phyloP scores from a whole-genome alignment of 2,888 invertebrate genomes.

The Nomada lathburiana region DNA sequence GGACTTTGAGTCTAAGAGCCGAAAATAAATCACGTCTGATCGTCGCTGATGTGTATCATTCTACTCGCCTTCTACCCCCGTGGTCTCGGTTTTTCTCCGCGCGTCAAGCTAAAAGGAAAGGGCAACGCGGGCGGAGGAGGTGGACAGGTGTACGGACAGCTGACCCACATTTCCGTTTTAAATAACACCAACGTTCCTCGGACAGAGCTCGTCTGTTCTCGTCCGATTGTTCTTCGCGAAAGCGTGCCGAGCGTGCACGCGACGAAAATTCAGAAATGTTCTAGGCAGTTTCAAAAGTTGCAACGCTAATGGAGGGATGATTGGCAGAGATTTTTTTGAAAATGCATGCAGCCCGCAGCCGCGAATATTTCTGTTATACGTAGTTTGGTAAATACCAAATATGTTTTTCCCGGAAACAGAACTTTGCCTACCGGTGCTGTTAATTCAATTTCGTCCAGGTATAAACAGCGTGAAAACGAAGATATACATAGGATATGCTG shows the following conservation, averaged over 20 bases:
- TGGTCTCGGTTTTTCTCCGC: slow-evolving; percentile 44
- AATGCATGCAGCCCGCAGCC: neutral
- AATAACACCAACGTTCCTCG: slow-evolving; percentile 70
- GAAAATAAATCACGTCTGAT: slow-evolving; percentile 75
- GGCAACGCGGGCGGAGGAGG: slow-evolving; percentile 24
- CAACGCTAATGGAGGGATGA: neutral
- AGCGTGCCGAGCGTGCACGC: neutral
- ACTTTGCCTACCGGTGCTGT: too few relatives aligned
- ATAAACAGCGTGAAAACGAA: too few relatives aligned
- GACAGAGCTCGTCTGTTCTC: slow-evolving; percentile 29
- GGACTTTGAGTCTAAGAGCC: slow-evolving; percentile 57
- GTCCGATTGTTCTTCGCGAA: slow-evolving; percentile 29
- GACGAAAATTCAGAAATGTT: neutral
- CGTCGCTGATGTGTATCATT: slow-evolving; percentile 56
- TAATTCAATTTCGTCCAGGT: too few relatives aligned
- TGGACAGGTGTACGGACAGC: slow-evolving; percentile 40
- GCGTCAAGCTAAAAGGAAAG: slow-evolving; percentile 17
- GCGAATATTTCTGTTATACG: too few relatives aligned
- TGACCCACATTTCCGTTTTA: slow-evolving; percentile 78
- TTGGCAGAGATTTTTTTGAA: neutral
- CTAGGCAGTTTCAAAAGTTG: neutral
- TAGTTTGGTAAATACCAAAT: too few relatives aligned
- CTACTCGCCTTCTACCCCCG: slow-evolving; percentile 32
- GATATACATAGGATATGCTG: too few relatives aligned
- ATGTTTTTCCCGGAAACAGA: too few relatives aligned